Evolutionary conservation across 2,113 vertebrate genomes (phyloP).

Genomic region (Odocoileus virginianus): DNA sequence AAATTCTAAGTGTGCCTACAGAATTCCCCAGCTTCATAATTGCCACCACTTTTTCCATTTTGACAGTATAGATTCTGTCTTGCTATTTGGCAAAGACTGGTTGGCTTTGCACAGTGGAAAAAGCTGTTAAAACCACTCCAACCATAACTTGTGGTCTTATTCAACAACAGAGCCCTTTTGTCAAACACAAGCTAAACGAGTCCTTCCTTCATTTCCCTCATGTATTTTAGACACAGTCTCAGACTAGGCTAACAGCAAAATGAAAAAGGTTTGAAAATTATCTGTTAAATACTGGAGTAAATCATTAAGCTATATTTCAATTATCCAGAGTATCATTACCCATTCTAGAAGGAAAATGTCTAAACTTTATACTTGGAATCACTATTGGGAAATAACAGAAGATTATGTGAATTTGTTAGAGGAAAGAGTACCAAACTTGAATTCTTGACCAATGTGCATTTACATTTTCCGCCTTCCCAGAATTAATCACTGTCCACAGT

Average conservation of each 20-base stretch:
- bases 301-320: neutral
- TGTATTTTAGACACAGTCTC: neutral
- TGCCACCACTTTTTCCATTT: neutral
- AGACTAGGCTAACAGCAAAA: neutral
- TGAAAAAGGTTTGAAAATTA: neutral
- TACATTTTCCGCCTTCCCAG: neutral
- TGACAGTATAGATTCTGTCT: slow-evolving; percentile 40
- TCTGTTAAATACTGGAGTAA: neutral
- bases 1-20: neutral
- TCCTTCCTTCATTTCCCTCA: neutral
- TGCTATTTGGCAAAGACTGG: neutral
- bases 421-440: neutral
- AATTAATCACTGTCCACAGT: slow-evolving; percentile 16
- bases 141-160: slow-evolving; percentile 23
- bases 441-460: slow-evolving; percentile 1
- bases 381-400: neutral
- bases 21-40: neutral
- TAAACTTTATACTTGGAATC: neutral
- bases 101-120: slow-evolving; percentile 53
- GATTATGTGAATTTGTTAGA: neutral
- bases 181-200: slow-evolving; percentile 37
- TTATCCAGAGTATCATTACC: neutral
- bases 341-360: neutral
- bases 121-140: slow-evolving; percentile 48
- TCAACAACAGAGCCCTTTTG: neutral